A percentile compares a stretch with the other conserved stretches of the same genome.
These are phyloP conservation scores for Hypomesus transpacificus DNA, from an alignment of 2,113 vertebrate species.

Conservation along the genomic window DNA sequence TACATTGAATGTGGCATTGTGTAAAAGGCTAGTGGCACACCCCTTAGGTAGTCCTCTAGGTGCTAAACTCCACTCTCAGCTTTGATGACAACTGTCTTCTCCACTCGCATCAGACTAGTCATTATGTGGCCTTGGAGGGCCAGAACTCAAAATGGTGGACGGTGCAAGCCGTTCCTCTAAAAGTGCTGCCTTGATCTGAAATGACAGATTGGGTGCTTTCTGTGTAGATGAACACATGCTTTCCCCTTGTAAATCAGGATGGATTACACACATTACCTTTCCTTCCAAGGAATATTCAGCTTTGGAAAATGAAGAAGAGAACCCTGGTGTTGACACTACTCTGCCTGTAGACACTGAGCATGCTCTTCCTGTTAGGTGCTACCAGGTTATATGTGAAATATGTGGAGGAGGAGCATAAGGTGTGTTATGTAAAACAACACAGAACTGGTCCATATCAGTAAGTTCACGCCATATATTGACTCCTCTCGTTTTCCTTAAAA, in stretches of 20 bases:
- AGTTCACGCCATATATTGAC: slow-evolving; percentile 23
- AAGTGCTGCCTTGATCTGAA: too few relatives aligned
- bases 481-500: not conserved
- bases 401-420: slow-evolving; percentile 34
- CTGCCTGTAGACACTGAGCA: not conserved
- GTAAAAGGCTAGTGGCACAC: slow-evolving; percentile 34
- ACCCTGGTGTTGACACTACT: too few relatives aligned
- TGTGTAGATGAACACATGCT: too few relatives aligned
- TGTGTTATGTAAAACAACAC: slow-evolving; percentile 35
- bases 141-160: not conserved
- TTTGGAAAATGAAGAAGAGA: too few relatives aligned
- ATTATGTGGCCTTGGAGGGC: not conserved
- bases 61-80: slow-evolving; percentile 38
- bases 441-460: slow-evolving; percentile 29
- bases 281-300: too few relatives aligned
- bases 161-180: too few relatives aligned
- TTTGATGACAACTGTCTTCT: slow-evolving; percentile 43
- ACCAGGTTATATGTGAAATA: slow-evolving; percentile 14
- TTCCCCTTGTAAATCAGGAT: too few relatives aligned
- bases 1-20: slow-evolving; percentile 38
- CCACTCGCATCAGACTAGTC: slow-evolving; percentile 34
- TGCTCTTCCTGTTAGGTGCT: not conserved
- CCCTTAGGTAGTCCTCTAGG: slow-evolving; percentile 45
- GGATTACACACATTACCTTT: too few relatives aligned
- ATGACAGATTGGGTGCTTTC: too few relatives aligned